Base-by-base conservation (phyloP, 2,113 vertebrate species). In the Sciurus niger region DNA sequence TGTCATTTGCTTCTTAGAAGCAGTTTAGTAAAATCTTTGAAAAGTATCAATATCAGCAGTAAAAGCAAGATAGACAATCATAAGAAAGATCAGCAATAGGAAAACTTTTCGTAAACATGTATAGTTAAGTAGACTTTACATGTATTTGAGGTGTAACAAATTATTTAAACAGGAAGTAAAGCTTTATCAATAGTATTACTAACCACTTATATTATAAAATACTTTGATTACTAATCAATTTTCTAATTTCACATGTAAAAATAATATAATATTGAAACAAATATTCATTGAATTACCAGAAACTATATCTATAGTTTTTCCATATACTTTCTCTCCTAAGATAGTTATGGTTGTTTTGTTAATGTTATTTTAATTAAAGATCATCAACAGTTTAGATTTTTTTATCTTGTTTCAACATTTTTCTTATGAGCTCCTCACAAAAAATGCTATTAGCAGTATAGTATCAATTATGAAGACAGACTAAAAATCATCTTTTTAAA, bases 21-120 rank as follows among this genome's bases (percentile, higher is more conserved):
- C 5, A 77, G 1, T 68, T 95, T 72, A 84, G 72, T 72, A 67
- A 93, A 90, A 79, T 3, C 17, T 30, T 73, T 58, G 32, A 53
- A 94, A 80, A 72, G 16, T 53, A 82, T 1, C 24, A 22, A 46
- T 60, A 40, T 9, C 28, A 70, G 28, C 8, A 73, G 32, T 5
- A 46, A 80, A 80, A 73, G 40, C 11, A 73, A 25, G 8, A 18
- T 25, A 65, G 17, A 16, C 9, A 34, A 13, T 74, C 8, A 37
- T 72, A 24, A 72, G 18, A 65, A 82, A 65, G 34, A 43, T 53
- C 14, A 43, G 17, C 32, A 74, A 22, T 1, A 65, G 37, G 16
- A 84, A 67, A 89, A 68, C 37, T 80, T 12, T 94, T 82, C 32
- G 8, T 70, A 76, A 70, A 86, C 86, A 90, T 77, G 86, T 43